phyloP scores from a whole-genome alignment of 1,140 invertebrate genomes.

The Drosophila pseudoananassae region DNA sequence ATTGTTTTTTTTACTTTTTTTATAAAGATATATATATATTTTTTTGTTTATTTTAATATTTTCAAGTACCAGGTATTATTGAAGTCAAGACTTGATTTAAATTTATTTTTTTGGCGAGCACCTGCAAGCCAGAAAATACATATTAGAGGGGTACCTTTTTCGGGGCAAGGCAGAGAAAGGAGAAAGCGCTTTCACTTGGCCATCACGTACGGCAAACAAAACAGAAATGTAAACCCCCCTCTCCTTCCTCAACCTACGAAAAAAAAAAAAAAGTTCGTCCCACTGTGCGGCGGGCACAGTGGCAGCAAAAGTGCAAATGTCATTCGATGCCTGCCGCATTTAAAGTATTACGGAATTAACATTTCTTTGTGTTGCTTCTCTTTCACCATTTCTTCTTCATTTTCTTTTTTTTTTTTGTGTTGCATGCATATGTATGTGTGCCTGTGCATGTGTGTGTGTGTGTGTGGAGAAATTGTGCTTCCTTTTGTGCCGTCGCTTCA shows the following conservation, averaged over 20 bases:
- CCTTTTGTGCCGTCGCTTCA: conserved; percentile 81
- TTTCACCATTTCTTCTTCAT: conserved; percentile 1
- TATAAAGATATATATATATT: no score
- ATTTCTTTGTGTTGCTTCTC: conserved; percentile 73
- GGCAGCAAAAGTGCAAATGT: conserved; percentile 80
- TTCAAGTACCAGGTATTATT: not conserved
- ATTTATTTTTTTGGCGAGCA: not conserved
- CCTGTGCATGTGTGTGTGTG: conserved; percentile 40
- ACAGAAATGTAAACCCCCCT: not conserved
- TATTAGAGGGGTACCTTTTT: conserved; percentile 41
- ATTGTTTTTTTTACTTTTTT: no score
- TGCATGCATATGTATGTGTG: conserved; percentile 18
- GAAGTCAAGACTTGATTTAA: not conserved
- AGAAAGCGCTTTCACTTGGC: conserved; percentile 66
- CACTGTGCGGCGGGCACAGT: conserved; percentile 67
- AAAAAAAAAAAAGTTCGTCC: conserved; percentile 36
- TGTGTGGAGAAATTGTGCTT: conserved; percentile 76
- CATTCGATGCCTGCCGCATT: conserved; percentile 81
- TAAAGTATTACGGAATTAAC: conserved; percentile 83
- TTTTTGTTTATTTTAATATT: no score
- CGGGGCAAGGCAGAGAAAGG: not conserved
- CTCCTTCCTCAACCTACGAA: not conserved
- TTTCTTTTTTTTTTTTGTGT: conserved; percentile 5
- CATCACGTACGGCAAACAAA: conserved; percentile 61
- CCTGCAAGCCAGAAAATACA: conserved; percentile 57